Conservation (phyloP, 1,140 invertebrate species). For the Melanaphis sacchari region DNA sequence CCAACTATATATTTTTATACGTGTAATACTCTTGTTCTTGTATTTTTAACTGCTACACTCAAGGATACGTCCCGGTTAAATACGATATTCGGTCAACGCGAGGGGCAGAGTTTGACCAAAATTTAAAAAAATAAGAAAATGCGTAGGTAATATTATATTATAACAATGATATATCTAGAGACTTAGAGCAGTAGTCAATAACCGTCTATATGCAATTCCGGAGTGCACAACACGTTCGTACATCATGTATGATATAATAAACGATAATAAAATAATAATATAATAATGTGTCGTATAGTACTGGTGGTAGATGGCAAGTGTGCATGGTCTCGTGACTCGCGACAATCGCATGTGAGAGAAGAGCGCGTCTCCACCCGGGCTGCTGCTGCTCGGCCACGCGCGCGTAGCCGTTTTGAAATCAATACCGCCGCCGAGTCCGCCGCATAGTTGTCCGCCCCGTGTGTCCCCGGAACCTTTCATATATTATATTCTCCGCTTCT, state of each 20-base stretch:
- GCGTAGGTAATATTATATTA: background rate
- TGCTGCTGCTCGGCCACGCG: background rate
- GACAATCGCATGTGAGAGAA: background rate
- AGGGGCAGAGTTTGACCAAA: background rate
- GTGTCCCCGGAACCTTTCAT: background rate
- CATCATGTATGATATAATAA: background rate
- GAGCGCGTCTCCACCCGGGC: background rate
- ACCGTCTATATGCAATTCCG: background rate
- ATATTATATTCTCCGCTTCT: background rate
- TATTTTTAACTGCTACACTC: background rate
- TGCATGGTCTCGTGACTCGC: background rate
- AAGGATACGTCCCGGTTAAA: background rate
- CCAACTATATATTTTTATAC: background rate
- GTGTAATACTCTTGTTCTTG: background rate
- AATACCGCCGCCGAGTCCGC: slow-evolving; percentile 16
- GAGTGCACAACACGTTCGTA: background rate
- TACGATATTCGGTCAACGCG: background rate
- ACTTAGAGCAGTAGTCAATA: background rate
- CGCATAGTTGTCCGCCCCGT: slow-evolving; percentile 9
- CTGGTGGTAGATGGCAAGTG: background rate
- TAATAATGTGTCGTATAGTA: background rate
- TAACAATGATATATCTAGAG: background rate
- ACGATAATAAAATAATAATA: background rate
- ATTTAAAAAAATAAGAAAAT: background rate
- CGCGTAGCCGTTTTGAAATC: slow-evolving; percentile 42